A percentile compares a stretch with the other conserved stretches of the same genome.
Evolutionary conservation across 2,113 vertebrate species (phyloP).

Genomic region (Spilogale gracilis): DNA sequence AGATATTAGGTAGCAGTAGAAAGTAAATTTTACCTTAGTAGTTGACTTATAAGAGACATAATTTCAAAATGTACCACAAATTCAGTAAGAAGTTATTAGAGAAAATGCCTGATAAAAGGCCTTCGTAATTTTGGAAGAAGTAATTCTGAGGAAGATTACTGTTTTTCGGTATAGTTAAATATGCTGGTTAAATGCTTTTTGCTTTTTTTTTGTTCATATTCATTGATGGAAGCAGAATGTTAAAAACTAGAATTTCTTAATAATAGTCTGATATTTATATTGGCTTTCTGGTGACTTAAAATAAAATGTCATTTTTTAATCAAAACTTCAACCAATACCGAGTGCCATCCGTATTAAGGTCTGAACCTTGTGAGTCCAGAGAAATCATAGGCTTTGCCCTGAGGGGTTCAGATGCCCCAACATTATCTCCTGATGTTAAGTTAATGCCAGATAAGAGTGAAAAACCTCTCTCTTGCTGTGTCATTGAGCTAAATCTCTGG

Average conservation of each 20-base stretch:
- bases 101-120: background rate
- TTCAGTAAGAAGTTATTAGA: constrained; percentile 13
- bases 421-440: background rate
- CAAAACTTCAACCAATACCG: background rate
- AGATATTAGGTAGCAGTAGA: background rate
- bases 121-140: constrained; percentile 45
- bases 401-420: background rate
- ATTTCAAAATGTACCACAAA: background rate
- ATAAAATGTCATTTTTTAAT: background rate
- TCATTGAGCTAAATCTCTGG: background rate
- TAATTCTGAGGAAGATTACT: background rate
- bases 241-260: background rate
- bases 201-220: background rate
- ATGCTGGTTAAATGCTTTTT: background rate
- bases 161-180: background rate
- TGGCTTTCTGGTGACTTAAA: constrained; percentile 33
- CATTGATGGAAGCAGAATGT: background rate
- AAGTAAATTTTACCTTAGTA: background rate
- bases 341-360: background rate
- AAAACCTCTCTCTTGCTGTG: background rate
- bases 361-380: background rate
- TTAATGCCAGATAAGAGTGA: background rate
- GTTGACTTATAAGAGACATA: background rate
- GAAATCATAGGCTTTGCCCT: background rate
- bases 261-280: background rate